Evolutionary conservation across 2,888 invertebrate species (phyloP).

Genomic region (Drosophila atripex): DNA sequence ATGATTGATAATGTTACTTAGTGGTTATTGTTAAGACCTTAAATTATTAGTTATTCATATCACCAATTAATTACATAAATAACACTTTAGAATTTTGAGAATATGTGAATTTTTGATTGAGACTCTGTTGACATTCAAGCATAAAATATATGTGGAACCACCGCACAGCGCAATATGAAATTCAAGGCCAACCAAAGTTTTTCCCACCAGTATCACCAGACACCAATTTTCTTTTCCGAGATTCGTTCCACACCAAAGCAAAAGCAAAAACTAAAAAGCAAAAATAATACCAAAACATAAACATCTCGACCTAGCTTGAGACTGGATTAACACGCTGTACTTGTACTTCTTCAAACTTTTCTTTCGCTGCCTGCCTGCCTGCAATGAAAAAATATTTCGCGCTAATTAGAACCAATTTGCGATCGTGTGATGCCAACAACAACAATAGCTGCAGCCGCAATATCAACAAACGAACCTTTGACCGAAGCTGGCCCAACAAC

Average conservation of each 20-base stretch:
- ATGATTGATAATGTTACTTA: slow-evolving; percentile 34
- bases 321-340: slow-evolving; percentile 81
- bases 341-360: slow-evolving; percentile 76
- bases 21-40: not conserved
- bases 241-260: slow-evolving; percentile 42
- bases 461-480: slow-evolving; percentile 49
- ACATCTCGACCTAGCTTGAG: slow-evolving; percentile 52
- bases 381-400: slow-evolving; percentile 43
- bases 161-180: slow-evolving; percentile 67
- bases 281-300: slow-evolving; percentile 39
- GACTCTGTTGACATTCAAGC: slow-evolving; percentile 22
- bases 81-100: slow-evolving; percentile 9
- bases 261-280: slow-evolving; percentile 33
- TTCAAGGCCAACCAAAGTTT: slow-evolving; percentile 52
- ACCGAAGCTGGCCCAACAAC: slow-evolving; percentile 24
- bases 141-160: slow-evolving; percentile 18
- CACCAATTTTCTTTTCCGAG: slow-evolving; percentile 49
- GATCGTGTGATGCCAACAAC: slow-evolving; percentile 50
- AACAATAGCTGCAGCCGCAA: slow-evolving; percentile 24
- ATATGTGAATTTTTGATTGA: slow-evolving; percentile 12
- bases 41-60: slow-evolving; percentile 7
- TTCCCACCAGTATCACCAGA: slow-evolving; percentile 45
- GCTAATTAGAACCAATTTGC: slow-evolving; percentile 55
- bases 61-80: slow-evolving; percentile 4
- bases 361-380: slow-evolving; percentile 79